Base-by-base conservation (phyloP, 2,113 vertebrate species). In the Myrmecobius fasciatus region DNA sequence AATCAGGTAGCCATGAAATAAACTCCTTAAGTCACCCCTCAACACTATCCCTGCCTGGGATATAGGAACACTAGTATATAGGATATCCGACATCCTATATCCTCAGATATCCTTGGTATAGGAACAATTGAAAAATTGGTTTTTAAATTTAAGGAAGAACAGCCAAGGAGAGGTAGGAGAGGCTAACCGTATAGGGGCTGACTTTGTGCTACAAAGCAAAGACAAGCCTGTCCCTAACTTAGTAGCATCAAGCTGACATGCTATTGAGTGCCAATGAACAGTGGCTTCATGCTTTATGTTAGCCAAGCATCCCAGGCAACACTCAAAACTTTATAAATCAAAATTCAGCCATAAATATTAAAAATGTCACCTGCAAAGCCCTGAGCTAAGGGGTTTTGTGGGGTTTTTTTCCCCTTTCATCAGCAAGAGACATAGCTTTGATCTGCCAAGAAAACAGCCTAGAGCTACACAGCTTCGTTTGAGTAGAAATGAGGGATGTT, bases 281-380 rank as follows among this genome's bases (percentile, higher is more conserved):
- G 36, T 89, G 54, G 90, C 11, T 25, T 53, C 8, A 10, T 3
- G 9, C 52, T n/a, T 54, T 56, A n/a, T 83, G 25, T 91, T 25
- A 90, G n/a, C 89, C 89, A 56, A 24, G 52, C 90, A 28, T 52
- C 43, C 48, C 22, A 43, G 31, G 46, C 31, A 88, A 56, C 88
- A 17, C 14, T 60, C 11, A 14, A 9, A 90, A 25, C n/a, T 9
- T 90, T 49, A 43, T 56, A 25, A 48, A 22, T 31, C 11, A 94
- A 92, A 92, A 92, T 89, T 90, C 53, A 95, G 12, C n/a, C 43
- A 31, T 14, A 26, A 24, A 25, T 51, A 48, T 91, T 67, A 54
- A 20, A 89, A 89, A 94, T 36, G 31, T 90, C 36, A 60, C 48
- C 43, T 28, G 48, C 31, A 92, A 94, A 91, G 48, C 92, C 92